Conservation (phyloP, 1,140 invertebrate species). For the Holcopasites calliopsidis region DNA sequence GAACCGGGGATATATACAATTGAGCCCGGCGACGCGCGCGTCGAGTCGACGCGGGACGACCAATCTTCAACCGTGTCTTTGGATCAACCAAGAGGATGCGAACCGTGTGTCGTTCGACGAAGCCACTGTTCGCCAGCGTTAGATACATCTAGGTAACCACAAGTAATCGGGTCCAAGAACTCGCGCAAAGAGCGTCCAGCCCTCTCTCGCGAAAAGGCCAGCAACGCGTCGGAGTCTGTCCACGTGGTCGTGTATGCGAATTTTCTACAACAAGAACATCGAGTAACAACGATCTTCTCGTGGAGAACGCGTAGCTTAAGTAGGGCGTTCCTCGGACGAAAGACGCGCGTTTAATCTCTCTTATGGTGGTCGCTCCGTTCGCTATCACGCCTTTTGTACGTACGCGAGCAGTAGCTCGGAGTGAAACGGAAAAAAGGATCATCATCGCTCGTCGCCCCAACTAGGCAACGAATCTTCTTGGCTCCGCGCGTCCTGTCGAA, state of each 20-base stretch:
- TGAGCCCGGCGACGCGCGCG: constrained; percentile 29
- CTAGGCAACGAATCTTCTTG: constrained; percentile 54
- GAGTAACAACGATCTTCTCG: constrained; percentile 35
- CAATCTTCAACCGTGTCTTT: constrained; percentile 35
- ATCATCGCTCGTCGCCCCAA: constrained; percentile 11
- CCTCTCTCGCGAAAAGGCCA: neutral
- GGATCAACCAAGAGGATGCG: constrained; percentile 31
- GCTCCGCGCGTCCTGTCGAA: neutral
- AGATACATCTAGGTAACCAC: constrained; percentile 45
- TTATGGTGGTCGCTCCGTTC: neutral
- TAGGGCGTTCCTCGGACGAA: neutral
- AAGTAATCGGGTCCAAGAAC: constrained; percentile 51
- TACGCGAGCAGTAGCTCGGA: neutral
- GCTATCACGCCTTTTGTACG: constrained; percentile 31
- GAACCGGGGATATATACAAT: neutral
- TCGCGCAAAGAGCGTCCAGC: constrained; percentile 33
- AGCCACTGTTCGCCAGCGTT: neutral
- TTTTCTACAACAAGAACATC: constrained; percentile 19
- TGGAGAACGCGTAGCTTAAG: neutral
- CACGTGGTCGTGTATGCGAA: constrained; percentile 14
- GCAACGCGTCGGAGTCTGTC: constrained; percentile 26
- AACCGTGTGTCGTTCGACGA: constrained; percentile 8
- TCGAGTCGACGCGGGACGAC: neutral
- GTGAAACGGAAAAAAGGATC: neutral
- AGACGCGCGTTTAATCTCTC: no score